Base-by-base conservation (phyloP, 2,888 invertebrate genomes). In the Sphaerophoria rueppellii region DNA sequence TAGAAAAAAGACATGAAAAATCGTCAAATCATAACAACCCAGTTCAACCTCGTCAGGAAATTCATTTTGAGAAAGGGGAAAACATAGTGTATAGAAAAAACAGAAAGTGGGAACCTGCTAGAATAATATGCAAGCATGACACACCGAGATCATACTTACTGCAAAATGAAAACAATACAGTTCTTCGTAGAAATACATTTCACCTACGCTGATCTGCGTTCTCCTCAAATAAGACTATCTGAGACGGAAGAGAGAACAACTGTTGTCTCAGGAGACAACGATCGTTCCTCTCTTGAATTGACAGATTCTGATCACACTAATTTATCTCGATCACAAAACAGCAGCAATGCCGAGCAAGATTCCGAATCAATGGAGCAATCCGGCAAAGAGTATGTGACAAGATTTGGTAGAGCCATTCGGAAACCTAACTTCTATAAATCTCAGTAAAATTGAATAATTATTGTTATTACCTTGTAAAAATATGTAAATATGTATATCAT, bases 151-250 rank as follows among this genome's bases (percentile, higher is more conserved):
- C 74, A 34, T 67, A 69, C n/a, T 61, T 32, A 2, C 7, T 75
- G 12, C 74, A 74, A 58, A 79, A 72, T 67, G 72, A 67, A 72
- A 79, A 79, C 24, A 67, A 67, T 60, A 12, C 54, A 14, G 60
- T 73, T 0, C 73, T 69, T 69, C 78, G 61, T 73, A 48, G 65
- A 43, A 65, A 78, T 16, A 67, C 72, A 12, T 34, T 54, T 54
- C 78, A 78, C 37, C 65, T 69, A 67, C 60, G 73, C 11, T 73
- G 12, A 52, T 73, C 73, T 50, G 35, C 7, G 32, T 54, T 9
- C 7, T 54, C 54, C 54, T 4, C 54, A 54, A 1, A 54, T 54
- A 11, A 54, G 4, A 0, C 9, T 54, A 32, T 32, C 54, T 14
- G 54, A 54, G 7, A 11, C 4, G 7, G 54, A 54, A 16, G 16